Conservation (phyloP, 2,113 vertebrate species). For the Physeter macrocephalus region DNA sequence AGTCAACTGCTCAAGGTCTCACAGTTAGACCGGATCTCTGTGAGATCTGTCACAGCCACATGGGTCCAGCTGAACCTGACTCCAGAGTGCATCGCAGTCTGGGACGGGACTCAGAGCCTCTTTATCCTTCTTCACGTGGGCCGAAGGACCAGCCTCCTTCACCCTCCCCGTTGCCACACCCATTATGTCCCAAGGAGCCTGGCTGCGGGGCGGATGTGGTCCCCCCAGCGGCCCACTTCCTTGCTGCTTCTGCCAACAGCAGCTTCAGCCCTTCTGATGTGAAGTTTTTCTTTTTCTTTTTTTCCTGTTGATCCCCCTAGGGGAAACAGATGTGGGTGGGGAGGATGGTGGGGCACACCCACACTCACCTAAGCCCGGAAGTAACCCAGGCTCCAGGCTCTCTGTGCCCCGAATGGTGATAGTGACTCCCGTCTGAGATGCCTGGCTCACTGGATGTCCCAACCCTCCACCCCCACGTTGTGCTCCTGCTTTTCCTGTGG, state of each 20-base stretch:
- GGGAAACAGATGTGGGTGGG: constrained; percentile 45
- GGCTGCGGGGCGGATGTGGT: constrained; percentile 38
- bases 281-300: not conserved
- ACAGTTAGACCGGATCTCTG: not conserved
- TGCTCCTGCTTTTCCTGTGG: not conserved
- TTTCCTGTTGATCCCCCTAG: constrained; percentile 31
- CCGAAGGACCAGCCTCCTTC: not conserved
- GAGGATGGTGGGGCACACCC: not conserved
- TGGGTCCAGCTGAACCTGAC: not conserved
- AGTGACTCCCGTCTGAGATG: not conserved
- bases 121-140: not conserved
- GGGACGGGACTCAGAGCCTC: not conserved
- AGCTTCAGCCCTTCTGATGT: not conserved
- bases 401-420: not conserved
- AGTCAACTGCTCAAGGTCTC: not conserved
- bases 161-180: not conserved
- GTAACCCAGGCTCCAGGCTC: not conserved
- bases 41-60: not conserved
- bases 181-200: not conserved
- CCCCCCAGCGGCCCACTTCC: constrained; percentile 46
- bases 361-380: not conserved
- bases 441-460: not conserved
- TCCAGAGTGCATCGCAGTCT: not conserved
- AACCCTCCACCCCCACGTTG: too few species aligned
- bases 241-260: constrained; percentile 8